phyloP scores from a whole-genome alignment of 2,888 invertebrate species.

The Nemotelus nigrinus region DNA sequence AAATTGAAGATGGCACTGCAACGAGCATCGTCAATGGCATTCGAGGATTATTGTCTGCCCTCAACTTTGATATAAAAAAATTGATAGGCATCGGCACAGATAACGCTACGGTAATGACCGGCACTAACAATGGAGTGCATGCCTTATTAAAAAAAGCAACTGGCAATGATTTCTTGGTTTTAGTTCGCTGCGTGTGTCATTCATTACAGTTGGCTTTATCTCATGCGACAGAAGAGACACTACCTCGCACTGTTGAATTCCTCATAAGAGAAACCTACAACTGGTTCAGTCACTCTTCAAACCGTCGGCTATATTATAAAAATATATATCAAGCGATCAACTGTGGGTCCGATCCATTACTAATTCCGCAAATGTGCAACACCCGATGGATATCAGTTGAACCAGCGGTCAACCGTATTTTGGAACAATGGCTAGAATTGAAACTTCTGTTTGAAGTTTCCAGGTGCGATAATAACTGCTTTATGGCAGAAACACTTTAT shows the following conservation, averaged over 20 bases:
- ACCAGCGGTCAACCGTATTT: constrained; percentile 1
- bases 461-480: constrained; percentile 4
- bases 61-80: constrained; percentile 8
- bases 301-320: not conserved
- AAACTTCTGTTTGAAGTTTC: constrained; percentile 5
- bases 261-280: not conserved
- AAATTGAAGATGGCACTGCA: not conserved
- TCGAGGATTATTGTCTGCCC: constrained; percentile 9
- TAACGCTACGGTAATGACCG: constrained; percentile 2
- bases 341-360: constrained; percentile 7
- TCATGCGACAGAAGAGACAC: constrained; percentile 11
- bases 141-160: not conserved
- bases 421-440: constrained; percentile 1
- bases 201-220: constrained; percentile 9
- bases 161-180: constrained; percentile 9
- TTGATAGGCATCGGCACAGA: not conserved
- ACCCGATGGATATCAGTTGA: constrained; percentile 12
- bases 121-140: not conserved
- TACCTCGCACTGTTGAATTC: not conserved
- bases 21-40: constrained; percentile 10
- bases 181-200: constrained; percentile 5
- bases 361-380: constrained; percentile 12
- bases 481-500: constrained; percentile 12
- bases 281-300: not conserved
- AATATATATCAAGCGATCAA: not conserved